Evolutionary conservation across 2,888 invertebrate genomes (phyloP).

Genomic region (Cynaeus angustus): DNA sequence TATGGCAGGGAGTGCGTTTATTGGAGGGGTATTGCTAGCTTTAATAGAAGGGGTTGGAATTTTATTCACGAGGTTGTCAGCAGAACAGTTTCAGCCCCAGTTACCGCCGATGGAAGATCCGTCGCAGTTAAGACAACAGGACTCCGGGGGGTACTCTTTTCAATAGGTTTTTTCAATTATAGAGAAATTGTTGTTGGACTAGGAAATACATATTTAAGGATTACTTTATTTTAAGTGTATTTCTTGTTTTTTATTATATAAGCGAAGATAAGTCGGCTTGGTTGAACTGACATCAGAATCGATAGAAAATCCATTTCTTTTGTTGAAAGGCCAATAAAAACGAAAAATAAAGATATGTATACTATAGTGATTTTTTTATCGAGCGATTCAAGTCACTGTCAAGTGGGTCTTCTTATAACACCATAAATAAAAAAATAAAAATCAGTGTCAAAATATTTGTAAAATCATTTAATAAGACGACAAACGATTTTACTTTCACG

Average conservation of each 20-base stretch:
- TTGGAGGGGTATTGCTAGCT: conserved; percentile 95
- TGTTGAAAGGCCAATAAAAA: too few relatives aligned
- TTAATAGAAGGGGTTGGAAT: conserved; percentile 98
- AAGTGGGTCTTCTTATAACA: too few relatives aligned
- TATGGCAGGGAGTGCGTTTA: conserved; percentile 96
- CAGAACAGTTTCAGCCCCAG: conserved; percentile 94
- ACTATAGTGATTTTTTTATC: too few relatives aligned
- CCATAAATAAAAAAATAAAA: too few relatives aligned
- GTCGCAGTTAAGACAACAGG: conserved; percentile 76
- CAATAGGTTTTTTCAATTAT: conserved; percentile 56
- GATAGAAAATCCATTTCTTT: too few relatives aligned
- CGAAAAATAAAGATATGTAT: too few relatives aligned
- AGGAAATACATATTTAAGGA: conserved; percentile 24
- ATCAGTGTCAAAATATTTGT: too few relatives aligned
- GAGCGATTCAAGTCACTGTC: too few relatives aligned
- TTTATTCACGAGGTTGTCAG: conserved; percentile 91
- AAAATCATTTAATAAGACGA: too few relatives aligned
- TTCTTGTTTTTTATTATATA: conserved; percentile 1
- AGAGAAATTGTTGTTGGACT: conserved; percentile 22
- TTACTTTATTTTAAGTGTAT: background rate
- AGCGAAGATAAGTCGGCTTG: too few relatives aligned
- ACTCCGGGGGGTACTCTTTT: conserved; percentile 59
- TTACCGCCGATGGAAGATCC: conserved; percentile 86
- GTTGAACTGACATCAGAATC: too few relatives aligned
- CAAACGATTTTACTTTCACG: too few relatives aligned